These are phyloP conservation scores for Polypterus bichir DNA, from an alignment of 2,113 vertebrate genomes.

Conservation along the genomic window DNA sequence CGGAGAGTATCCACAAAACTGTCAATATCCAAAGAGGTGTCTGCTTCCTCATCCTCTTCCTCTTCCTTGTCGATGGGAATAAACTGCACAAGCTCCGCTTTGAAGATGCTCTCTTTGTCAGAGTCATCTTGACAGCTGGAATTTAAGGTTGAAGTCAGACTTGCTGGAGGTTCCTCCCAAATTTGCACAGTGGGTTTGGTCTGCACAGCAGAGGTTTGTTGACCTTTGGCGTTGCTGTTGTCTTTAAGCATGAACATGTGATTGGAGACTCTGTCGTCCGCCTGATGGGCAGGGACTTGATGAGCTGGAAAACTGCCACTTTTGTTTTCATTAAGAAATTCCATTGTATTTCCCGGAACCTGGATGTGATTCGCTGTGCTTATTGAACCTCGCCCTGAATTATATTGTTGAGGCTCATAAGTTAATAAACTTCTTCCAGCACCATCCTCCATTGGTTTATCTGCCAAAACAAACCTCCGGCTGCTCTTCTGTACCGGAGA, in stretches of 20 bases:
- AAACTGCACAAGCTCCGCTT: constrained; percentile 43
- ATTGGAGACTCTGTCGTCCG: background rate
- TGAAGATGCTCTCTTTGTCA: constrained; percentile 34
- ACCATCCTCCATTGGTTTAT: too few species aligned
- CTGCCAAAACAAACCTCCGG: too few species aligned
- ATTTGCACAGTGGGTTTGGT: constrained; percentile 16
- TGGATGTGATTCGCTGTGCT: background rate
- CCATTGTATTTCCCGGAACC: background rate
- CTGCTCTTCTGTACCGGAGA: too few species aligned
- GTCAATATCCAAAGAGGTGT: constrained; percentile 63
- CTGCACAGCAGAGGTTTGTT: constrained; percentile 14
- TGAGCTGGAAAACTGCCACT: too few species aligned
- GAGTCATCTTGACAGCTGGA: background rate
- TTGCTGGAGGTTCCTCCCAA: constrained; percentile 34
- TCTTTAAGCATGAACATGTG: background rate
- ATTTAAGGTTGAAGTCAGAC: constrained; percentile 21
- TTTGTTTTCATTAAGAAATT: too few species aligned
- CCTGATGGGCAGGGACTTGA: too few species aligned
- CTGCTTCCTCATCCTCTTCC: constrained; percentile 36
- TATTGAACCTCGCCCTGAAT: too few species aligned
- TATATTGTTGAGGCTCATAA: too few species aligned
- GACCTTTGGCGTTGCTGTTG: background rate
- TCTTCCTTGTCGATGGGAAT: constrained; percentile 40
- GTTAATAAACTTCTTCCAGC: too few species aligned
- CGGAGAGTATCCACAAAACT: constrained; percentile 69